Evolutionary conservation across 2,888 invertebrate genomes (phyloP), one percentile per base, ranked within the genome.

Genomic region (Zygothrica quintamaculata): DNA sequence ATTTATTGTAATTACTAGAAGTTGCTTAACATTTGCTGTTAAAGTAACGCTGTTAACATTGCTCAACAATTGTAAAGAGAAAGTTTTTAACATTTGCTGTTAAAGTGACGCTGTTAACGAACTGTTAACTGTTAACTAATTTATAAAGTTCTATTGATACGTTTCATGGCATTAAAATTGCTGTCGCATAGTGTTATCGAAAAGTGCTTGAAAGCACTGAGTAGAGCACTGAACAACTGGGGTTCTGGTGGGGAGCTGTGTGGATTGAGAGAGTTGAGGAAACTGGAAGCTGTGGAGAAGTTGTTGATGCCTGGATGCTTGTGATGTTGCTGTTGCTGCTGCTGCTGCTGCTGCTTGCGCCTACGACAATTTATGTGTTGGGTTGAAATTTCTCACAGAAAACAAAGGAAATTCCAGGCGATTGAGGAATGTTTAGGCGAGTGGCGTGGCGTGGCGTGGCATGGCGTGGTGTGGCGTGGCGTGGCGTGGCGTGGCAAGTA

Each of bases 381-480:
- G 64, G 69, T 80, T 58, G 74, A 81, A 84, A 86, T 84, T 86
- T 86, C 86, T 77, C 85, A 87, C 87, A 81, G 85, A 84, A 88
- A 87, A 89, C 89, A 89, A 89, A 87, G 80, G 89, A 89, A 89
- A 89, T 89, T 88, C 89, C 89, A 81, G 52, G 52, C 67, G 70
- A 66, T 62, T 65, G 62, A 67, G 84, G 84, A 82, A 87, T 88
- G 88, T 84, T 74, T 74, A 69, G 77, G 82, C 80, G 75, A 82
- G 65, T 65, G 59, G 66, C 48, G 43, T 67, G 59, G 66, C 48
- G 43, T 67, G 59, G 68, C 65, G n/a, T n/a, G n/a, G n/a, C n/a
- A n/a, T 65, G 59, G 66, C 48, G 43, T 67, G 59, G 75, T 81
- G 65, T 65, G 59, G 66, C 48, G 43, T 67, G 59, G 75, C 81